Conservation (phyloP, 2,797 vertebrate genomes). For the Platalea minor region DNA sequence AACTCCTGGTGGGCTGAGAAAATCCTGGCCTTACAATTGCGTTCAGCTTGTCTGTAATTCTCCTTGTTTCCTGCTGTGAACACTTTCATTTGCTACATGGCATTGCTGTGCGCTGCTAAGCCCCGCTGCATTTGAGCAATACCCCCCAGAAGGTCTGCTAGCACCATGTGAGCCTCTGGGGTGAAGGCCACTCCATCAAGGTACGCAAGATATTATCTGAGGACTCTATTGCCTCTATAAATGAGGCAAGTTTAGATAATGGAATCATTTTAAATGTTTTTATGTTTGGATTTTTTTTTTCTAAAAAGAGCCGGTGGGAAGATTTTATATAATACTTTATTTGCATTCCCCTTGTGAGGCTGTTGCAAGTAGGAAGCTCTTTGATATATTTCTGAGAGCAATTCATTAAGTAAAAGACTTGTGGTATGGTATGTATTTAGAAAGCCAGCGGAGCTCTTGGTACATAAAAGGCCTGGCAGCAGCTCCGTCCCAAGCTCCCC, state of each 20-base stretch:
- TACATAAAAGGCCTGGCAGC: background rate
- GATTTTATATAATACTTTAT: conserved; percentile 39
- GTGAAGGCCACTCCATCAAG: background rate
- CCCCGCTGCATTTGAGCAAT: fast-evolving
- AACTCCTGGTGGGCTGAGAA: background rate
- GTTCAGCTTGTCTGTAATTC: background rate
- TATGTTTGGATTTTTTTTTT: background rate
- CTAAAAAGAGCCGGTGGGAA: background rate
- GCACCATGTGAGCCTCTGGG: fast-evolving
- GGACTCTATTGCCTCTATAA: background rate
- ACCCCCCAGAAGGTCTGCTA: background rate
- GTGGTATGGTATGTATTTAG: background rate
- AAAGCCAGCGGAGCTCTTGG: background rate
- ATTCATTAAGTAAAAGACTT: conserved; percentile 5
- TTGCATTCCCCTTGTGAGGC: conserved; percentile 30
- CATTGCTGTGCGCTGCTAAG: fast-evolving
- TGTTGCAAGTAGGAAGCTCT: conserved; percentile 18
- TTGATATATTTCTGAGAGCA: conserved; percentile 32
- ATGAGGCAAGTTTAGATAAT: background rate
- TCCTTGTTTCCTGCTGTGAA: background rate
- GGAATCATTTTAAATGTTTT: background rate
- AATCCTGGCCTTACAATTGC: background rate
- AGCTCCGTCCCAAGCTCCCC: background rate
- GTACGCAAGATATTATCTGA: background rate
- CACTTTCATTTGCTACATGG: background rate